Base-by-base conservation (phyloP, 2,888 invertebrate genomes). In the Urechis unicinctus region DNA sequence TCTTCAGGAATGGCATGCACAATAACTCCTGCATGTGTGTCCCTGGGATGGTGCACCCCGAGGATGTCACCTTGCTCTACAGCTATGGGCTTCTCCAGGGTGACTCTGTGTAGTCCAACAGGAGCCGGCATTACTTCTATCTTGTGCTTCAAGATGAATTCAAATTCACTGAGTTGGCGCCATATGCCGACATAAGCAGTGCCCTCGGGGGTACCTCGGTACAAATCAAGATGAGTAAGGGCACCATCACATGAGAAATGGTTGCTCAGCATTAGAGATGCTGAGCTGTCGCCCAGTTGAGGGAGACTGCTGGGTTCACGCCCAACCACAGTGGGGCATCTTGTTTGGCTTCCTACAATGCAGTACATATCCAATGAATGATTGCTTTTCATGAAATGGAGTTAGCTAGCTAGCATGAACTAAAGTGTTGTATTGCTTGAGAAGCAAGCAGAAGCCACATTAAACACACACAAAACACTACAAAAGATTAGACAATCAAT, bases 61-160 rank as follows among this genome's bases (percentile, higher is more conserved):
- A 75, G 66, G 55, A 73, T 71, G 52, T 75, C 73, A n/a, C 73
- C 73, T 21, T 64, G 61, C 5, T 64, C 58, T 0, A 72, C 74
- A 0, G 58, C 45, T 26, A 73, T 62, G 5, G 69, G 72, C 3
- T 36, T 44, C 1, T 54, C 50, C 2, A 69, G 53, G 1, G 53
- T 41, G 2, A 70, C 61, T 0, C 54, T 62, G 31, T 63, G 64
- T 26, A 61, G 52, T 2, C 72, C 72, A 3, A 67, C 58, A 0
- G 60, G 50, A 2, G 59, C 68, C 4, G 64, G 61, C 2, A 69
- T 68, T 4, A 74, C 58, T 48, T 60, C 61, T 1, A 72, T 66
- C 43, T 68, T 66, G 28, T 64, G 62, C 1, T 67, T 55, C 2
- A 75, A 64, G 3, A 60, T 47, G 51, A 68, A 74, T 9, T 62